A percentile compares a stretch with the other conserved stretches of the same genome.
These are phyloP conservation scores for Parochlus steinenii DNA, from an alignment of 2,888 invertebrate species.

Conservation along the genomic window DNA sequence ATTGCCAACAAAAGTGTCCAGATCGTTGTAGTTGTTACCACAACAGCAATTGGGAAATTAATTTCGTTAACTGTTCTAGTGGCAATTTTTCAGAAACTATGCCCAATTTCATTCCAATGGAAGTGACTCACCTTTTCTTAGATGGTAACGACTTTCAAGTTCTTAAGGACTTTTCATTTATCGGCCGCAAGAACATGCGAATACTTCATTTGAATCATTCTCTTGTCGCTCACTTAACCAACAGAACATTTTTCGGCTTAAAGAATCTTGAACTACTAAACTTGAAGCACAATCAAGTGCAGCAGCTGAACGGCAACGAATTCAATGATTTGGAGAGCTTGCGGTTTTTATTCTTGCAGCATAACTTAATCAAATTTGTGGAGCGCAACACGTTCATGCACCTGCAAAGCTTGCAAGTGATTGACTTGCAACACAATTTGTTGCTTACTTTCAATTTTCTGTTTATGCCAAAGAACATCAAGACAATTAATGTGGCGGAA, in stretches of 20 bases:
- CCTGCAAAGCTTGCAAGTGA: constrained; percentile 6
- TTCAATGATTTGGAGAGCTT: constrained; percentile 11
- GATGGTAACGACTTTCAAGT: constrained; percentile 9
- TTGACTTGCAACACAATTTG: constrained; percentile 6
- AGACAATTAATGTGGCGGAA: constrained; percentile 4
- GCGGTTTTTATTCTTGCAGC: constrained; percentile 8
- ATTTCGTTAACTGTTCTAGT: constrained; percentile 11
- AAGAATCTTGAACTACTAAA: constrained; percentile 9
- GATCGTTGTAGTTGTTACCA: constrained; percentile 11
- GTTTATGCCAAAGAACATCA: constrained; percentile 7
- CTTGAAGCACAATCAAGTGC: constrained; percentile 10
- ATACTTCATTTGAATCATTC: constrained; percentile 9
- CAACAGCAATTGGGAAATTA: constrained; percentile 11
- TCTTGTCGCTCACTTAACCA: constrained; percentile 7
- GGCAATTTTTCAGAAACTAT: constrained; percentile 7
- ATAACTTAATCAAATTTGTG: constrained; percentile 7
- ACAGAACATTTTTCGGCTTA: constrained; percentile 10
- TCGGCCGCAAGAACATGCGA: constrained; percentile 4
- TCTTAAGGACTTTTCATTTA: constrained; percentile 10
- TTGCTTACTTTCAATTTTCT: constrained; percentile 6
- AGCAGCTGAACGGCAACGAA: constrained; percentile 10
- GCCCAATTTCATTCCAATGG: constrained; percentile 11
- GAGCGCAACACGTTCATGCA: constrained; percentile 9
- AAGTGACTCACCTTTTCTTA: constrained; percentile 8
- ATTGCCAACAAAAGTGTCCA: constrained; percentile 12